phyloP scores from a whole-genome alignment of 30 jellyfish, hydroid and myxozoan genomes.

The Morbakka virulenta region DNA sequence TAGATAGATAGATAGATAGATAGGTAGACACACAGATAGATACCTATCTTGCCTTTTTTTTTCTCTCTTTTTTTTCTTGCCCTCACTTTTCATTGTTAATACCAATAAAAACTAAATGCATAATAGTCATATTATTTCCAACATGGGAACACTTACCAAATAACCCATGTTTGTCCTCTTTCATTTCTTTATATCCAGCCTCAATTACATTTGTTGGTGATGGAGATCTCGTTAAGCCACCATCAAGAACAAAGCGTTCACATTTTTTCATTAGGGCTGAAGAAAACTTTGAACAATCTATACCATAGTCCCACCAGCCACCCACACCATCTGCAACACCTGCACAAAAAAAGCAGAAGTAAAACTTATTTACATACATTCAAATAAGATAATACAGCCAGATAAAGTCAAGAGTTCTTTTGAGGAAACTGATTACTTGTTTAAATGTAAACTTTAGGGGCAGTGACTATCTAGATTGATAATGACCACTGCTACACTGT shows the following conservation, averaged over 20 bases:
- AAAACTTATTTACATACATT: not conserved
- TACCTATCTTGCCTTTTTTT: not conserved
- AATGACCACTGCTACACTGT: too few relatives aligned
- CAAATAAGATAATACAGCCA: too few relatives aligned
- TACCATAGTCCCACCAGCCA: constrained; percentile 85
- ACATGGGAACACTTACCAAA: constrained; percentile 45
- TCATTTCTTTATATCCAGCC: constrained; percentile 47
- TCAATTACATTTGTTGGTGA: constrained; percentile 41
- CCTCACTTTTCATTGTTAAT: too few relatives aligned
- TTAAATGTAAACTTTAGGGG: too few relatives aligned
- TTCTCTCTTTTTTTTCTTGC: not conserved
- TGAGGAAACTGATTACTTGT: too few relatives aligned
- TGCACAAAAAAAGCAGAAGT: not conserved
- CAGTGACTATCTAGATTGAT: too few relatives aligned
- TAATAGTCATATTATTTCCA: not conserved
- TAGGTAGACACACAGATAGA: too few relatives aligned
- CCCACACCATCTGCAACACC: constrained; percentile 96
- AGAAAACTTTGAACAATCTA: constrained; percentile 70
- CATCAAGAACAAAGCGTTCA: constrained; percentile 61
- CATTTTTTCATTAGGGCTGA: constrained; percentile 68
- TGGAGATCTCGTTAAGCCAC: constrained; percentile 64
- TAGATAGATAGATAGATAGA: too few relatives aligned
- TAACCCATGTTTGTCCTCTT: constrained; percentile 53
- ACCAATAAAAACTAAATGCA: not conserved
- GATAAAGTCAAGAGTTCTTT: too few relatives aligned